These are phyloP conservation scores for Callospermophilus lateralis DNA, from an alignment of 2,113 vertebrate species.

Conservation along the genomic window DNA sequence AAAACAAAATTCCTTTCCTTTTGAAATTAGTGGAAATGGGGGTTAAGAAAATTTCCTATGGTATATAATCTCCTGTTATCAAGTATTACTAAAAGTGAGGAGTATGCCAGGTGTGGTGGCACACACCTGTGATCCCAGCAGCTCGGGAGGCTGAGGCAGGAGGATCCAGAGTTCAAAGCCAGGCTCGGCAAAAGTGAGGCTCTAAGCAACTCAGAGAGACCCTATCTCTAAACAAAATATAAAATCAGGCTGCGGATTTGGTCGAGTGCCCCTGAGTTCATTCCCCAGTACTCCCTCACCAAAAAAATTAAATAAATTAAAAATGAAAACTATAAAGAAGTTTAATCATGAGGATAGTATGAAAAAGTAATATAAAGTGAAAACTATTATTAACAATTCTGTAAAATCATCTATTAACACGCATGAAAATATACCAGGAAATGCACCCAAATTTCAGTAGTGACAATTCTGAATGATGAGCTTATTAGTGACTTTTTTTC, in stretches of 20 bases:
- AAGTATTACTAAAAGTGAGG: neutral
- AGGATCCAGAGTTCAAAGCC: no score
- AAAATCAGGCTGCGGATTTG: no score
- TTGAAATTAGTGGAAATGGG: neutral
- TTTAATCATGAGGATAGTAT: neutral
- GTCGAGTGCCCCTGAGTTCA: no score
- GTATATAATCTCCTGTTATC: neutral
- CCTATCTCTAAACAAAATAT: no score
- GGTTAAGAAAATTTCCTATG: neutral
- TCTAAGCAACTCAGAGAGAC: no score
- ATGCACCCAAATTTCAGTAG: neutral
- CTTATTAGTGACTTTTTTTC: neutral
- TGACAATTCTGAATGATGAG: neutral
- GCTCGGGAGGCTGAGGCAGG: no score
- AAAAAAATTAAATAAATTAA: no score
- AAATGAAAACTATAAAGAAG: neutral
- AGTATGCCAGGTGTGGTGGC: no score
- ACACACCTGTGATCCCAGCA: no score
- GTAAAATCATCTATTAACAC: slow-evolving; percentile 12
- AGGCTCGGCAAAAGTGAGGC: no score
- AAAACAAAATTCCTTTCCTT: neutral
- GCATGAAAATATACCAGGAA: neutral
- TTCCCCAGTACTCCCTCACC: no score
- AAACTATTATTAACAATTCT: neutral
- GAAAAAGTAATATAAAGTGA: slow-evolving; percentile 24